Evolutionary conservation across 1,140 invertebrate genomes (phyloP), one percentile per base, ranked within the genome.

Genomic region (Hyles euphorbiae): DNA sequence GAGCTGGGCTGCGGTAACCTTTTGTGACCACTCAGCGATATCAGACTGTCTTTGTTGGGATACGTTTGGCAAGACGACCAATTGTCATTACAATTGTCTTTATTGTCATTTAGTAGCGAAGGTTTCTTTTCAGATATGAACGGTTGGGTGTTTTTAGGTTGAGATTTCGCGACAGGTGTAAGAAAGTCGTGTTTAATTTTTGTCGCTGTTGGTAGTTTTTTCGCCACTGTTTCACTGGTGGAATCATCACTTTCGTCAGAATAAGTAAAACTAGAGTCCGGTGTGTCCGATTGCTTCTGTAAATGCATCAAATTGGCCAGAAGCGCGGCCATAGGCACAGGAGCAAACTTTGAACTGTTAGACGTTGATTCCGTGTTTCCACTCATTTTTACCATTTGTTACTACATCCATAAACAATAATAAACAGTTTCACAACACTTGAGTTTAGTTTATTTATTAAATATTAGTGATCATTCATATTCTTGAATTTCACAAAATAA

Each of bases 281-380:
- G 73, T 53, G 69, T 80, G 8, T 82, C 65, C n/a, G 60, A 52
- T 32, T 71, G 60, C 34, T 72, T 68, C 61, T 87, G 73, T 34
- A 88, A 59, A 40, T 78, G 74, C 72, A 77, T 74, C 58, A 90
- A 77, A 63, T 86, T 83, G 1, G 84, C 82, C 6, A 89, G 63
- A 53, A 90, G 73, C 48, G 81, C 83, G 44, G 83, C 83, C 76
- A 90, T 81, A 10, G 86, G 83, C 76, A 89, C 78, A 34, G 88
- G 88, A n/a, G 72, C 74, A 66, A 85, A 85, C 60, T 88, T 89
- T 43, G 78, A 78, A 61, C 81, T 87, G 60, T 88, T 88, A 4
- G 83, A 74, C 46, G 77, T 81, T 7, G 78, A 68, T 72, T 89
- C 83, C 11, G 74, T 74, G 56, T 83, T 81, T 11, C 68, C 72